Evolutionary conservation across 2,113 vertebrate species (phyloP), one percentile per base, ranked within the genome.

Genomic region (Takifugu bimaculatus): DNA sequence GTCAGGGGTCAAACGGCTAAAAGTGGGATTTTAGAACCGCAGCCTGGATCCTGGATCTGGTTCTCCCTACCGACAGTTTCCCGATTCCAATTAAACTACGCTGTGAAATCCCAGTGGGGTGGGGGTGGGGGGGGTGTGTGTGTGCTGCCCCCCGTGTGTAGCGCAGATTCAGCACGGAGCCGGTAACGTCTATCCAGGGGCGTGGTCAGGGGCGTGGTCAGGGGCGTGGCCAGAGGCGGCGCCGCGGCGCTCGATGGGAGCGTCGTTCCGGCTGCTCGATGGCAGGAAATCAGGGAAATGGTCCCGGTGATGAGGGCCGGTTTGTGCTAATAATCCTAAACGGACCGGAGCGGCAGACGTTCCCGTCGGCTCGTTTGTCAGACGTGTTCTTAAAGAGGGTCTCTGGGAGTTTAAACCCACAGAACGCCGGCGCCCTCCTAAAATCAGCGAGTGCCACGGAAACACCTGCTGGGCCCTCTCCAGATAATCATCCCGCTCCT

Each of bases 21-120:
- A 6, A 32, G 29, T 6, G 29, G 29, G 3, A 29, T 29, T 29
- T 29, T 3, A 29, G 5, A 1, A 6, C 5, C 29, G 4, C 29
- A 32, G 29, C 29, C 29, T 32, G 29, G 29, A 32, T 4, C 29
- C 29, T 32, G 29, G 2, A 32, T 11, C 85, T 73, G 63, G 71
- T 72, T 63, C 54, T 48, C 47, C 25, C 0, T 64, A 57, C 57
- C 1, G 26, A 59, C 60, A 15, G 47, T 59, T 71, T 69, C 71
- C 72, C 66, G 43, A 53, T 79, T 83, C 84, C 87, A 86, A 87
- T 86, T 86, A 87, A 70, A 81, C 79, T 66, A 77, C 81, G 79
- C 78, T 14, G 66, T 77, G 75, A 75, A 85, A 77, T 82, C 83
- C 78, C 83, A 82, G 83, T 75, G 74, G 70, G 47, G 4, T 39